Base-by-base conservation (phyloP, 2,888 invertebrate genomes). In the Clunio marinus region DNA sequence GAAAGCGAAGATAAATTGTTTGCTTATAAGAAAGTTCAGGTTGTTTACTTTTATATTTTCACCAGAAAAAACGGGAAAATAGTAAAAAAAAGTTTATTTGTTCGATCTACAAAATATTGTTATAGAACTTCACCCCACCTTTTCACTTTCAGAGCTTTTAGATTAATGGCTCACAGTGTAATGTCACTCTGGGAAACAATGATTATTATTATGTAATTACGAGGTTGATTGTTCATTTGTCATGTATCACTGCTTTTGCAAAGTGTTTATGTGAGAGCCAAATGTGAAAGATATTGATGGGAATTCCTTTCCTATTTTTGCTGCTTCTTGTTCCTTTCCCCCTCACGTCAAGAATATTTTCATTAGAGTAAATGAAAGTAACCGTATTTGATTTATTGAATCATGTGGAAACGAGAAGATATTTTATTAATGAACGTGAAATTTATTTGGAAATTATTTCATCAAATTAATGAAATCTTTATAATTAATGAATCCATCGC, bases 401-500 rank as follows among this genome's bases (percentile, higher is more conserved):
- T 51, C 17, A 22, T 20, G 51, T 5, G 5, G 51, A 32, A 51
- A 22, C 17, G 22, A 51, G 35, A 32, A 32, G 7, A 32, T 5
- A 51, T 20, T 51, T 51, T 20, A 51, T 51, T 51, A 17, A 51
- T 51, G 51, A 22, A 3, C 20, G 51, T 3, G 41, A 41, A 60
- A 22, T 57, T 68, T 41, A 57, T 68, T 68, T 57, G 4, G 68
- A 17, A 1, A 27, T n/a, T n/a, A n/a, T n/a, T n/a, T 28, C 68
- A 68, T 68, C 17, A 68, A 22, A 20, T 24, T 41, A 35, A 68
- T 55, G 20, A 68, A 68, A 45, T 68, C 76, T 76, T 77, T 77
- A 74, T 77, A 77, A 77, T 77, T 77, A 75, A 98, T 96, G 85
- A 96, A 96, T 75, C 97, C 97, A 82, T 97, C 97, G 78, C 96